These are phyloP conservation scores for Helostoma temminkii DNA, from an alignment of 2,797 vertebrate species.

Conservation along the genomic window DNA sequence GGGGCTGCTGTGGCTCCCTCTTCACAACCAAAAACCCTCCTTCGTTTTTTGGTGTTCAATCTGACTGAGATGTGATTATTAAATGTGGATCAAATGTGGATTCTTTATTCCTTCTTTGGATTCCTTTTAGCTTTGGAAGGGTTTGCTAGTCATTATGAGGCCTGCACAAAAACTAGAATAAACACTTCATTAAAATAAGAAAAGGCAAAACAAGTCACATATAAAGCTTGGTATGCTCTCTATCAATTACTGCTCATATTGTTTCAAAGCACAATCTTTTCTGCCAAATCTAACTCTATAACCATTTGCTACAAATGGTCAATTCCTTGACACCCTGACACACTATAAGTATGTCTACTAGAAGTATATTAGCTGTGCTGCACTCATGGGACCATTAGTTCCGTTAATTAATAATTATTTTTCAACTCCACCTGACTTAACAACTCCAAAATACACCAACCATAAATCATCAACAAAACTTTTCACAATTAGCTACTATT, in stretches of 20 bases:
- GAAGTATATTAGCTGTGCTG: neutral
- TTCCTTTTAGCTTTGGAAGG: too few species aligned
- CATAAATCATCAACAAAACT: conserved; percentile 3
- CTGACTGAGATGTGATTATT: neutral
- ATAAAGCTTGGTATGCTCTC: neutral
- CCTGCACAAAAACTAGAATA: neutral
- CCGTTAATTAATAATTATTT: neutral
- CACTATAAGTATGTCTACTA: neutral
- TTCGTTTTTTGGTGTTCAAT: neutral
- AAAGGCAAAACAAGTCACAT: neutral
- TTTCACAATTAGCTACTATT: neutral
- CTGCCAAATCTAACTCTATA: conserved; percentile 10
- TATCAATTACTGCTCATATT: neutral
- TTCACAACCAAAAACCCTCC: neutral
- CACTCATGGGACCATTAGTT: neutral
- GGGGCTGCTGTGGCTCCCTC: neutral
- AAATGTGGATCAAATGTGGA: neutral
- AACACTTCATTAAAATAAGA: neutral
- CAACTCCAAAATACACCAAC: neutral
- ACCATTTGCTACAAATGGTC: conserved; percentile 5
- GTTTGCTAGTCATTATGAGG: neutral
- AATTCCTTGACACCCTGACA: conserved; percentile 11
- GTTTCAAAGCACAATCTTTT: conserved; percentile 1
- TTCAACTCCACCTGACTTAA: neutral
- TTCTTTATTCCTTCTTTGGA: too few species aligned